phyloP scores from a whole-genome alignment of 2,888 invertebrate genomes.

The Incurvaria masculella region DNA sequence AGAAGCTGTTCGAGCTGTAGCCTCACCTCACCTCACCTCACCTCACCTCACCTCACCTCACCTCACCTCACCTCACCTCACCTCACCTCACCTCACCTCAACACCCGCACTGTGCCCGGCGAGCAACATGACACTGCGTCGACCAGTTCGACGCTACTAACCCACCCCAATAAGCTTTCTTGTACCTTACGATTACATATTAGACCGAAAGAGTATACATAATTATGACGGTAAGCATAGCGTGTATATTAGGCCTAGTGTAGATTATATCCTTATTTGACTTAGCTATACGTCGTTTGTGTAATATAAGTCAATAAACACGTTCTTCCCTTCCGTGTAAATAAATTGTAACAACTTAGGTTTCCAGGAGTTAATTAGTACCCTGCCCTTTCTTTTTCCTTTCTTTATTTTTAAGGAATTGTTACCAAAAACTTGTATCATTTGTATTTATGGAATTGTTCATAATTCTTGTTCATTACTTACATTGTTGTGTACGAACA shows the following conservation, averaged over 20 bases:
- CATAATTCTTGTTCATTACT: slow-evolving; percentile 1
- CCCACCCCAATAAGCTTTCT: background rate
- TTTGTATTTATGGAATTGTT: slow-evolving; percentile 40
- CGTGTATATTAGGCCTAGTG: background rate
- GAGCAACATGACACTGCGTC: background rate
- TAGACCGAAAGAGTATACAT: background rate
- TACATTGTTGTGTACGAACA: background rate
- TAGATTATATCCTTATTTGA: background rate
- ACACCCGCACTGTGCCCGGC: no score
- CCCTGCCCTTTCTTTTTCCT: slow-evolving; percentile 8
- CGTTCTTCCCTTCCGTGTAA: background rate
- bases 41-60: background rate
- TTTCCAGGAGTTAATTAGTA: slow-evolving; percentile 19
- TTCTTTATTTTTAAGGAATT: slow-evolving; percentile 39
- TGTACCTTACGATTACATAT: background rate
- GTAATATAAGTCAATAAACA: background rate
- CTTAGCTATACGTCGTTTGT: background rate
- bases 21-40: background rate
- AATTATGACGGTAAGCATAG: background rate
- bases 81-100: background rate
- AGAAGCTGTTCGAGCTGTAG: slow-evolving; percentile 63
- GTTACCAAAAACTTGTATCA: slow-evolving; percentile 47
- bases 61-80: background rate
- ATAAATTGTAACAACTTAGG: slow-evolving; percentile 22
- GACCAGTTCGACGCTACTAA: no score